Conservation (phyloP, 2,888 invertebrate species). For the Cephus nigrinus region DNA sequence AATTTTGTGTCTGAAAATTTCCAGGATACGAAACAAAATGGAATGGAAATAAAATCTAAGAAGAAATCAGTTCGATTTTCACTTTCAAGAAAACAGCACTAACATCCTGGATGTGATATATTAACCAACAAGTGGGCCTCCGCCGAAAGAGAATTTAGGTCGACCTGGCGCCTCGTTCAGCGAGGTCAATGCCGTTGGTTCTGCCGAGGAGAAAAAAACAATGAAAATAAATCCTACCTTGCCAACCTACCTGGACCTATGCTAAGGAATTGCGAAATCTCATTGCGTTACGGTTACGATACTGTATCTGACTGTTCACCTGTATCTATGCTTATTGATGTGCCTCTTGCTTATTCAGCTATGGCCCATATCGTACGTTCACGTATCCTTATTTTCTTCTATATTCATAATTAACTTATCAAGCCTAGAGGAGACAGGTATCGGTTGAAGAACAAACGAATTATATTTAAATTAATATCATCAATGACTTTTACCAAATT, state of each 20-base stretch:
- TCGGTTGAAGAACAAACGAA: no score
- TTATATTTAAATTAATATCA: no score
- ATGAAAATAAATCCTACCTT: not conserved
- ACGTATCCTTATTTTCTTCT: no score
- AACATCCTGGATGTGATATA: not conserved
- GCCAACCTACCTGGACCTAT: conserved; percentile 22
- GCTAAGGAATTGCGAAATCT: conserved; percentile 13
- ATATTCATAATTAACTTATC: no score
- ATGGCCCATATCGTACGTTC: not conserved
- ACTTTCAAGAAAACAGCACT: not conserved
- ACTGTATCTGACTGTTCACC: not conserved
- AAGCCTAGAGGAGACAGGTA: no score
- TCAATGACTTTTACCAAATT: no score
- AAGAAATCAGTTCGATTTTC: not conserved
- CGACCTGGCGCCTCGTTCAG: conserved; percentile 16
- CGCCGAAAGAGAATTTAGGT: conserved; percentile 13
- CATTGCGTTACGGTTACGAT: not conserved
- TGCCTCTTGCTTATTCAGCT: not conserved
- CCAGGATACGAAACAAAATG: not conserved
- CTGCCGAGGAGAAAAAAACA: not conserved
- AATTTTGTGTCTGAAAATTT: not conserved
- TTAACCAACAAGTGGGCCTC: conserved; percentile 3
- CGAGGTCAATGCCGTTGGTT: conserved; percentile 18
- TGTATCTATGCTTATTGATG: not conserved
- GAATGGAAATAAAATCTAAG: not conserved